Conservation (phyloP, 1,140 invertebrate species). For the Meloidogyne floridensis region DNA sequence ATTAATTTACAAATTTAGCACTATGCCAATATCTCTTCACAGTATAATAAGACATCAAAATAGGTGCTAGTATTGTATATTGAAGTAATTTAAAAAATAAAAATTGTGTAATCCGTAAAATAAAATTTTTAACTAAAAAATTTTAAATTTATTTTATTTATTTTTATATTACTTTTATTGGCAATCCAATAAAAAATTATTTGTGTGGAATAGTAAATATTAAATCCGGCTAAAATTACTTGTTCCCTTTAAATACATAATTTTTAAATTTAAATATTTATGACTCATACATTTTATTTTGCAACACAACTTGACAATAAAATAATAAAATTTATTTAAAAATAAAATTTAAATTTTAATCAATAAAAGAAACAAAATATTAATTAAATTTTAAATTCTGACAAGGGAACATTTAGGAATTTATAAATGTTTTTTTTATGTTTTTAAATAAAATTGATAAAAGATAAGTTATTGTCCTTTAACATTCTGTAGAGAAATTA, state of each 20-base stretch:
- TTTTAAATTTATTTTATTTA: not conserved
- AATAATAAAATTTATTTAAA: too few relatives aligned
- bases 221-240: not conserved
- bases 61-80: not conserved
- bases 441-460: not conserved
- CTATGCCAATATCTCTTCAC: not conserved
- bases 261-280: not conserved
- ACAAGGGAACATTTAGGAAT: too few relatives aligned
- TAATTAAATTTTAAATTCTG: too few relatives aligned
- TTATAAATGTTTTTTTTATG: not conserved
- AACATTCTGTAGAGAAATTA: not conserved
- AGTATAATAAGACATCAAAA: not conserved
- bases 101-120: not conserved
- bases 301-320: too few relatives aligned
- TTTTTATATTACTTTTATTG: not conserved
- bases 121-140: not conserved
- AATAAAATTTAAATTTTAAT: too few relatives aligned
- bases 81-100: slow-evolving; percentile 7
- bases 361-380: too few relatives aligned
- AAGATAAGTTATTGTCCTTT: not conserved
- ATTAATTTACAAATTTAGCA: not conserved
- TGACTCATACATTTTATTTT: too few relatives aligned
- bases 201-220: not conserved
- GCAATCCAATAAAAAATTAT: slow-evolving; percentile 6
- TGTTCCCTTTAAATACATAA: not conserved